phyloP scores from a whole-genome alignment of 2,888 invertebrate genomes.

The Cheilosia impressa region DNA sequence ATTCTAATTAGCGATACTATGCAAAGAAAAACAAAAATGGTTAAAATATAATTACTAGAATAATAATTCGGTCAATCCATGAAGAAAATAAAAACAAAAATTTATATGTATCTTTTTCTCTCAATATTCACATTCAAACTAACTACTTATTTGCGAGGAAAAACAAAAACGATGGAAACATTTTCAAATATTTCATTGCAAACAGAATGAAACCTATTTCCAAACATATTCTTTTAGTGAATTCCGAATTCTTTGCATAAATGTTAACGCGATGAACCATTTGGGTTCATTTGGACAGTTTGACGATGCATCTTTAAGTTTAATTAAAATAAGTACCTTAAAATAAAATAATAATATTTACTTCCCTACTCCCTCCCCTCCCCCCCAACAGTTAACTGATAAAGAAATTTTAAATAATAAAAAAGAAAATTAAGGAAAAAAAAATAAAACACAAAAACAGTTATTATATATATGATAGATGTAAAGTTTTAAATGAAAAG shows the following conservation, averaged over 20 bases:
- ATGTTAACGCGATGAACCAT: neutral
- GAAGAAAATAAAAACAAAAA: constrained; percentile 8
- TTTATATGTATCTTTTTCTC: constrained; percentile 26
- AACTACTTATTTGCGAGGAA: constrained; percentile 21
- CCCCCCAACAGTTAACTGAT: constrained; percentile 15
- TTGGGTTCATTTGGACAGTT: too few relatives aligned
- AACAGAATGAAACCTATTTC: neutral
- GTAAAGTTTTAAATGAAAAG: constrained; percentile 44
- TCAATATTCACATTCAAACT: constrained; percentile 38
- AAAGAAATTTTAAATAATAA: neutral
- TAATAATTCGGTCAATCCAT: constrained; percentile 41
- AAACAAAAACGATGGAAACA: neutral
- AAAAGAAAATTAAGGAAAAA: neutral
- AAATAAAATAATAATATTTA: neutral
- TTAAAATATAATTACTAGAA: constrained; percentile 29
- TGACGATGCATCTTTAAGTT: neutral
- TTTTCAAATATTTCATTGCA: constrained; percentile 20
- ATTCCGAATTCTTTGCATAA: neutral
- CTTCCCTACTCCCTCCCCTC: neutral
- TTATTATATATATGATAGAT: constrained; percentile 50
- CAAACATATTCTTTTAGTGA: neutral
- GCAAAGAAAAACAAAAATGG: constrained; percentile 6
- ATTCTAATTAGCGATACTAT: constrained; percentile 42
- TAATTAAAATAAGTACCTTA: neutral
- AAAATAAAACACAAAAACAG: constrained; percentile 17